These are phyloP conservation scores for Synergus gifuensis DNA, from an alignment of 2,888 invertebrate genomes.

Conservation along the genomic window DNA sequence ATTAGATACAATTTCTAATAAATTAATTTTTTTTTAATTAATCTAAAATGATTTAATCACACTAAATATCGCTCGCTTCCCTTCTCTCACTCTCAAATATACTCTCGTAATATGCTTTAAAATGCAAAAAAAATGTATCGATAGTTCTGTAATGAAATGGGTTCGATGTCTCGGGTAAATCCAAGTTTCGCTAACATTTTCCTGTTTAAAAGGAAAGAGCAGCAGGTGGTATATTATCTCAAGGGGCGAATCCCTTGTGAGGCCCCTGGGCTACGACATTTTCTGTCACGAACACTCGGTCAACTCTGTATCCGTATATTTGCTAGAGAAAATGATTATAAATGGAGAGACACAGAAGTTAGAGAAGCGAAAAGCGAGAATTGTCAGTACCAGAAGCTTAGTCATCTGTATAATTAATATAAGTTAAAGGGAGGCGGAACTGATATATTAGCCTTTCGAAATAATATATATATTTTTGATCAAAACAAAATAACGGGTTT, in stretches of 20 bases:
- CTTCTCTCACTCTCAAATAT: neutral
- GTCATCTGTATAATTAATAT: neutral
- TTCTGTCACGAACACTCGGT: slow-evolving; percentile 23
- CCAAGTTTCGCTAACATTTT: neutral
- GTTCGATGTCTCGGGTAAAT: neutral
- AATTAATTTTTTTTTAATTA: no score
- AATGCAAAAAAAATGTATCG: neutral
- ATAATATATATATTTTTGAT: no score
- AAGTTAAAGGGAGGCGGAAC: no score
- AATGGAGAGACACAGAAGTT: neutral
- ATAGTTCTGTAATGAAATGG: neutral
- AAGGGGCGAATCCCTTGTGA: neutral
- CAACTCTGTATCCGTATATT: slow-evolving; percentile 18
- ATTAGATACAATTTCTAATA: no score
- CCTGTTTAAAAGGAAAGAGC: slow-evolving; percentile 12
- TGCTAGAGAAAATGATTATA: slow-evolving; percentile 5
- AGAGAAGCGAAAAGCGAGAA: slow-evolving; percentile 2
- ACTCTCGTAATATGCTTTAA: neutral
- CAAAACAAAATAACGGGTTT: no score
- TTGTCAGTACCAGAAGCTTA: neutral
- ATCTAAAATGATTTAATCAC: neutral
- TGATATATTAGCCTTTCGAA: no score
- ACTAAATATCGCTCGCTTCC: neutral
- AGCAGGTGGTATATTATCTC: slow-evolving; percentile 32
- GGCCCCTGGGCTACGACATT: slow-evolving; percentile 7